These are phyloP conservation scores for Antennarius striatus DNA, from an alignment of 2,113 vertebrate species.

Conservation along the genomic window DNA sequence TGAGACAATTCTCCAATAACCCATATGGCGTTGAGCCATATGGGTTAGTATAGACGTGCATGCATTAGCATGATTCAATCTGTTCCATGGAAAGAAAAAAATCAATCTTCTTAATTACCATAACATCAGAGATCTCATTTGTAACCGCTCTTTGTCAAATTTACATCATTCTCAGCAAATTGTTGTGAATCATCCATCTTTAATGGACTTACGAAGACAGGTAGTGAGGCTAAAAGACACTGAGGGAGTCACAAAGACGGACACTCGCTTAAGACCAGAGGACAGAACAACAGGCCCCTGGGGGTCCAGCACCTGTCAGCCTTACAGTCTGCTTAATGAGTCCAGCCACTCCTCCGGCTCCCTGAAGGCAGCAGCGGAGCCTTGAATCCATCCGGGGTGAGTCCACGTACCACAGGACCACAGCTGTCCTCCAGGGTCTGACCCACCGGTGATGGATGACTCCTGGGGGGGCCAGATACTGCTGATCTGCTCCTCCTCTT, in stretches of 20 bases:
- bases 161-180: constrained; percentile 1
- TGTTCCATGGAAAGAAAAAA: constrained; percentile 1
- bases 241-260: constrained; percentile 19
- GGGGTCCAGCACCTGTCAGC: constrained; percentile 38
- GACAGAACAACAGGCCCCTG: constrained; percentile 26
- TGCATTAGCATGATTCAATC: not conserved
- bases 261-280: constrained; percentile 38
- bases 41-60: constrained; percentile 5
- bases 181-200: not conserved
- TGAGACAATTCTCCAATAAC: not conserved
- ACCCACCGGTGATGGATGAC: constrained; percentile 63
- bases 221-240: not conserved
- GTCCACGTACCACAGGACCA: constrained; percentile 30
- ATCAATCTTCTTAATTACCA: not conserved
- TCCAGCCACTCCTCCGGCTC: constrained; percentile 41
- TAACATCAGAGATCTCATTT: not conserved
- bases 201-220: constrained; percentile 9
- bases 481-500: constrained; percentile 33
- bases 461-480: constrained; percentile 41
- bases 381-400: constrained; percentile 49
- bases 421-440: constrained; percentile 61
- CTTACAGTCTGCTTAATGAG: constrained; percentile 48
- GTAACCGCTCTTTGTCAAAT: not conserved
- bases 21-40: not conserved
- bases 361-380: constrained; percentile 28